Evolutionary conservation across 1,140 invertebrate species (phyloP).

Genomic region (Drosophila ohnishii): DNA sequence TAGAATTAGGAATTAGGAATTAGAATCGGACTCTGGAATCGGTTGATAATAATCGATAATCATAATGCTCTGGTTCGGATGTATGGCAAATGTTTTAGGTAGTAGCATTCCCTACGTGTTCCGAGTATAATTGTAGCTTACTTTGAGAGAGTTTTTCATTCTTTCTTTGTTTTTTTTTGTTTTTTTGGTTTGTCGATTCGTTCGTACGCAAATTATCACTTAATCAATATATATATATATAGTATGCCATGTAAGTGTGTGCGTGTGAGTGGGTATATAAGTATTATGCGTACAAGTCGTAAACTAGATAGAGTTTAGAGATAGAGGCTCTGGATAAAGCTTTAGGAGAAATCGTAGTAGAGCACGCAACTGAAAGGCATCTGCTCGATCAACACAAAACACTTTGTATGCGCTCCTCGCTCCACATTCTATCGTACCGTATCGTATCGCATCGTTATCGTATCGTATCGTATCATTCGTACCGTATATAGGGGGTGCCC

Average conservation of each 20-base stretch:
- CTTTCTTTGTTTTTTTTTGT: neutral
- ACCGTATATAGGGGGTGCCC: constrained; percentile 52
- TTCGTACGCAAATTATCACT: constrained; percentile 74
- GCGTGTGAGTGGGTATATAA: constrained; percentile 67
- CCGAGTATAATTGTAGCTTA: constrained; percentile 73
- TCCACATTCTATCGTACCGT: constrained; percentile 16
- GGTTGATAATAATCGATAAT: constrained; percentile 48
- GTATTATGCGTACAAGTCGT: constrained; percentile 57
- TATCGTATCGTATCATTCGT: constrained; percentile 30
- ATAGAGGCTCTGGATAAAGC: constrained; percentile 61
- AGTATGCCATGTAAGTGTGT: constrained; percentile 73
- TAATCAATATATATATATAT: constrained; percentile 71
- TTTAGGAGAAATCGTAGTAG: constrained; percentile 56
- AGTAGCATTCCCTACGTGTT: constrained; percentile 42
- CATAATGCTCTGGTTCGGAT: constrained; percentile 56
- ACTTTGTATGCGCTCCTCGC: constrained; percentile 7
- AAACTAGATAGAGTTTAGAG: constrained; percentile 64
- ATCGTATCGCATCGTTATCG: constrained; percentile 26
- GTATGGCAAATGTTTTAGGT: constrained; percentile 61
- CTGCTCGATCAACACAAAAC: constrained; percentile 40
- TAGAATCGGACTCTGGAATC: constrained; percentile 38
- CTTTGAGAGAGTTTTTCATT: constrained; percentile 40
- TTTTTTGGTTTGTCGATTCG: constrained; percentile 25
- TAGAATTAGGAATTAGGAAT: constrained; percentile 35
- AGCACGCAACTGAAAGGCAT: constrained; percentile 56